Evolutionary conservation across 2,113 vertebrate species (phyloP).

Genomic region (Cynopterus brachyotis): DNA sequence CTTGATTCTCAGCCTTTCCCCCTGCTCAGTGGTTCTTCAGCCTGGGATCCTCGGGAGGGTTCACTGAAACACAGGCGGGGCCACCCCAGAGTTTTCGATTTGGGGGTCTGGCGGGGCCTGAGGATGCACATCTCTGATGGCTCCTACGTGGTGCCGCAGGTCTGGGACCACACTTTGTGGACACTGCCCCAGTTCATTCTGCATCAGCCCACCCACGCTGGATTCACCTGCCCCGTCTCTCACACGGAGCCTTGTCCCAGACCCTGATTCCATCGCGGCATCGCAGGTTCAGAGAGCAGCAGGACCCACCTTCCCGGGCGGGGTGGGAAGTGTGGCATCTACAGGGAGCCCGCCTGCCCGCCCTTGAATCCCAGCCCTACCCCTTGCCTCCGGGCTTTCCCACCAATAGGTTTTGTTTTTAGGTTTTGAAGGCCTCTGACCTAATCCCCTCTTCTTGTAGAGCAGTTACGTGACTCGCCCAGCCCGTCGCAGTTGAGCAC

Average conservation of each 20-base stretch:
- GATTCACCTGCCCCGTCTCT: not conserved
- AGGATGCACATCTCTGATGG: not conserved
- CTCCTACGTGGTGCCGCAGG: not conserved
- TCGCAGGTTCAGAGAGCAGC: not conserved
- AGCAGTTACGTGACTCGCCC: not conserved
- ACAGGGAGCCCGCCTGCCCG: not conserved
- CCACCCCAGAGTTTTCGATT: not conserved
- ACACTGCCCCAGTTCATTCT: not conserved
- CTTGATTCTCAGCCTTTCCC: not conserved
- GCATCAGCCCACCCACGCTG: fast-evolving
- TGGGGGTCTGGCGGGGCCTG: not conserved
- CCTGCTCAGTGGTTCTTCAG: not conserved
- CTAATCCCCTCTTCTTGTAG: not conserved
- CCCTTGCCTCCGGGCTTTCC: not conserved
- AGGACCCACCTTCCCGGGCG: not conserved
- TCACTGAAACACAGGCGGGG: not conserved
- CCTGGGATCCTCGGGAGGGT: not conserved
- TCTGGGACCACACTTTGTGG: not conserved
- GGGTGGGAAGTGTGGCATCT: not conserved
- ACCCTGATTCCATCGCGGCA: not conserved
- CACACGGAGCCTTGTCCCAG: too few species aligned
- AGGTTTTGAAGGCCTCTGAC: not conserved
- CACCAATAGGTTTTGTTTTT: not conserved
- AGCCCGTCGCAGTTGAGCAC: not conserved
- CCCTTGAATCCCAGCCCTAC: not conserved